These are phyloP conservation scores for Phenganax stokvisi DNA, from an alignment of 92 coral and sea anemone genomes.

Conservation along the genomic window DNA sequence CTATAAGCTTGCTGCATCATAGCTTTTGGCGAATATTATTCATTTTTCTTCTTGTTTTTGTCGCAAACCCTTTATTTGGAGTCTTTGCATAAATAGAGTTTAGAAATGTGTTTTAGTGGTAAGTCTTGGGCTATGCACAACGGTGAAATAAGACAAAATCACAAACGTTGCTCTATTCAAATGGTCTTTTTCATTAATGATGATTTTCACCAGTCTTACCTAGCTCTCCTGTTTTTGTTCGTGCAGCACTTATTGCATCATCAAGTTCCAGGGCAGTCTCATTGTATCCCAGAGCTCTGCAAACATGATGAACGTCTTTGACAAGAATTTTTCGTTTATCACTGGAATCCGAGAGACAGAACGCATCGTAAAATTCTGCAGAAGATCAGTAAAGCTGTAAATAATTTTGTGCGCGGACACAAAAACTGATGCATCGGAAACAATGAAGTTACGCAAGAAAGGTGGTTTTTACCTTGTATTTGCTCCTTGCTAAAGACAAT, in stretches of 20 bases:
- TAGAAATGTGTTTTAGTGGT: too few species aligned
- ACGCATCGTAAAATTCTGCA: conserved; percentile 27
- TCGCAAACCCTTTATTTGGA: too few species aligned
- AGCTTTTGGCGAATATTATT: too few species aligned
- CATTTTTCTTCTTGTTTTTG: too few species aligned
- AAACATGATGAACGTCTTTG: conserved; percentile 21
- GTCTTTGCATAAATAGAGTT: too few species aligned
- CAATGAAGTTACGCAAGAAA: neutral
- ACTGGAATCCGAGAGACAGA: conserved; percentile 16
- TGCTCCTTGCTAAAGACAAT: conserved; percentile 16
- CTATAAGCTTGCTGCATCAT: too few species aligned
- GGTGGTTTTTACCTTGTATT: conserved; percentile 10
- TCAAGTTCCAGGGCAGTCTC: conserved; percentile 19
- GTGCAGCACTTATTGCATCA: conserved; percentile 28
- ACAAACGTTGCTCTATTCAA: neutral
- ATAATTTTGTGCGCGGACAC: neutral
- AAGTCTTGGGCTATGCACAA: neutral
- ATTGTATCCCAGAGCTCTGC: conserved; percentile 31
- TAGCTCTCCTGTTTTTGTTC: conserved; percentile 11
- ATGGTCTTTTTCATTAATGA: too few species aligned
- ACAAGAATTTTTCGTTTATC: conserved; percentile 21
- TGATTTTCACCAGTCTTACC: neutral
- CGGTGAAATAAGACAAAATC: neutral
- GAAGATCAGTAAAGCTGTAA: neutral
- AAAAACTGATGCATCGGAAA: too few species aligned